Percentiles rank a stretch among this genome's conserved stretches.
phyloP scores from a whole-genome alignment of 2,113 vertebrate genomes.

The Pongo abelii region DNA sequence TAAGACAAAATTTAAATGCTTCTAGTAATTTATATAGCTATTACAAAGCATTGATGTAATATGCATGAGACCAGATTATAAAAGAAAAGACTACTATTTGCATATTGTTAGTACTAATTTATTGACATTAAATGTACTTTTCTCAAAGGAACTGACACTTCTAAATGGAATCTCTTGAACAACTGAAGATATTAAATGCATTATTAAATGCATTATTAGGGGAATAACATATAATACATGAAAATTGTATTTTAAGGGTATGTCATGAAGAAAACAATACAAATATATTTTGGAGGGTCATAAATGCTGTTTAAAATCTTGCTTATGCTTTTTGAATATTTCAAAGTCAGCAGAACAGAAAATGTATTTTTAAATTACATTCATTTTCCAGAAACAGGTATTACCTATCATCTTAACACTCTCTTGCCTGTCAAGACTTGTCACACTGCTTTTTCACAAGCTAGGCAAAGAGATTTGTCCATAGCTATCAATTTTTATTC shows the following conservation, averaged over 20 bases:
- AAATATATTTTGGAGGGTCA: neutral
- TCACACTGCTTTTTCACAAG: constrained; percentile 12
- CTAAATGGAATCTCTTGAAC: neutral
- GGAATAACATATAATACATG: neutral
- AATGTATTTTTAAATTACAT: constrained; percentile 12
- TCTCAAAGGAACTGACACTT: neutral
- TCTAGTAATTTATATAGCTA: neutral
- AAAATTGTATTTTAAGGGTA: neutral
- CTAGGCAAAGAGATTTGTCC: neutral
- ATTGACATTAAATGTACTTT: neutral
- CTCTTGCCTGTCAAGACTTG: neutral
- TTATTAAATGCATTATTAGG: neutral
- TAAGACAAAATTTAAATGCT: constrained; percentile 1
- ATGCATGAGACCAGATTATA: neutral
- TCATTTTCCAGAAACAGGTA: constrained; percentile 43
- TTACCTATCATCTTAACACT: constrained; percentile 22
- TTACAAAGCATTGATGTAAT: neutral
- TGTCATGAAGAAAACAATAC: neutral
- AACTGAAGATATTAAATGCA: neutral
- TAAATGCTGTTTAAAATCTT: neutral
- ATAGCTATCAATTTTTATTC: constrained; percentile 34
- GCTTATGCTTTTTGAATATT: neutral
- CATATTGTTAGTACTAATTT: neutral
- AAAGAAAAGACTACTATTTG: neutral
- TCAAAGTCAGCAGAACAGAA: neutral